Evolutionary conservation across 2,113 vertebrate species (phyloP).

Genomic region (Barbus barbus): DNA sequence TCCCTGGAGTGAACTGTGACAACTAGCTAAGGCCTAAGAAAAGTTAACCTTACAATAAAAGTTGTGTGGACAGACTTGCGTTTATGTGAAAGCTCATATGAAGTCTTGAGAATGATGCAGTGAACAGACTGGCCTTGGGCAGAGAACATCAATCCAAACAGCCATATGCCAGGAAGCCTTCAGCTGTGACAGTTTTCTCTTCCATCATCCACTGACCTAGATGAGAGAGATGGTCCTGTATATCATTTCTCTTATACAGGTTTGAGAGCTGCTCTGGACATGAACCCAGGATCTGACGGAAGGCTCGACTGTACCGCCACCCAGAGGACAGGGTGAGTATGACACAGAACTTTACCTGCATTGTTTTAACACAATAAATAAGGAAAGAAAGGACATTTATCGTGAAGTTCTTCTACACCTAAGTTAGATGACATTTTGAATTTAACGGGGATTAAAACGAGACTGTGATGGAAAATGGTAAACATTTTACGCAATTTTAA

Average conservation of each 20-base stretch:
- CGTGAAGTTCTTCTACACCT: no score
- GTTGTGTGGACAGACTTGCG: background rate
- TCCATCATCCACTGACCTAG: slow-evolving; percentile 2
- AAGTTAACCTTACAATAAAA: background rate
- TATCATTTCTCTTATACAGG: background rate
- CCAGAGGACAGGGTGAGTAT: slow-evolving; percentile 26
- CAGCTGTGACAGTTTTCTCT: slow-evolving; percentile 4
- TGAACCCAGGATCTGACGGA: background rate
- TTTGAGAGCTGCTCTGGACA: background rate
- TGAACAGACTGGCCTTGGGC: background rate
- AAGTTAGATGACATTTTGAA: no score
- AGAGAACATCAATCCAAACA: slow-evolving; percentile 19
- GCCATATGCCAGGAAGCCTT: slow-evolving; percentile 7
- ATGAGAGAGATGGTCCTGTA: background rate
- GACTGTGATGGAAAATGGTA: no score
- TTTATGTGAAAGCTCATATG: background rate
- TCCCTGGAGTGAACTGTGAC: background rate
- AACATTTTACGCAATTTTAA: no score
- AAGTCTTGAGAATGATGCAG: background rate
- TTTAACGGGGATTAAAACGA: no score
- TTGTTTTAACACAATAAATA: no score
- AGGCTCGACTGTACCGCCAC: slow-evolving; percentile 22
- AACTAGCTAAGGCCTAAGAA: background rate
- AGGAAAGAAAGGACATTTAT: no score
- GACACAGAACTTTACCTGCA: no score